Percentiles rank a stretch among this genome's conserved stretches.
Evolutionary conservation across 2,797 vertebrate genomes (phyloP).

Genomic region (Xenops minutus): DNA sequence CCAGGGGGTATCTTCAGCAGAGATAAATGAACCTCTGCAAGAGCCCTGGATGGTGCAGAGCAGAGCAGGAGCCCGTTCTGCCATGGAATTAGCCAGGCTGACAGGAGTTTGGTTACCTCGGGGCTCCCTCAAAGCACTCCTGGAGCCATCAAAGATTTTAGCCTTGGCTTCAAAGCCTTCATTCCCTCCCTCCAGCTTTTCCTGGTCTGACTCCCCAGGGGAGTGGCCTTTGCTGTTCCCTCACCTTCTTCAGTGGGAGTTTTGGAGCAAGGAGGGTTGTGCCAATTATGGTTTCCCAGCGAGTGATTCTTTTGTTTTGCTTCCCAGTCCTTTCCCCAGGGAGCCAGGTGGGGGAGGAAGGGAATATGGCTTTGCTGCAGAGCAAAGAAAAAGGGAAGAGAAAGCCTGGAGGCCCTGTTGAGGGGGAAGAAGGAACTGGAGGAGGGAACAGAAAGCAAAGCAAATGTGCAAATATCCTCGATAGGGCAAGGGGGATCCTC

Average conservation of each 20-base stretch:
- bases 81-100: neutral
- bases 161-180: neutral
- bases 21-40: neutral
- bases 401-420: slow-evolving; percentile 26
- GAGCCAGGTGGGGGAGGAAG: slow-evolving; percentile 61
- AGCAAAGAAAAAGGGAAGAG: slow-evolving; percentile 21
- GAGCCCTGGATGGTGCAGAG: accelerated
- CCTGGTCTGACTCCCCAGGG: neutral
- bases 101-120: neutral
- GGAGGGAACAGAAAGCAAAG: neutral
- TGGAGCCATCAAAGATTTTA: neutral
- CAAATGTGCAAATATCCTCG: neutral
- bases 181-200: neutral
- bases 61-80: neutral
- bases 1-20: neutral
- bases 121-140: neutral
- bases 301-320: slow-evolving; percentile 47
- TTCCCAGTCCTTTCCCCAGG: neutral
- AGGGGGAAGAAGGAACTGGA: slow-evolving; percentile 3
- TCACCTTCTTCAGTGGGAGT: neutral
- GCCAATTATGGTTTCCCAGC: neutral
- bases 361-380: neutral
- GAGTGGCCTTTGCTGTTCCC: neutral
- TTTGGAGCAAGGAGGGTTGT: neutral
- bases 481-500: neutral